These are phyloP conservation scores for Tetramorium parvispinum DNA, from an alignment of 1,140 invertebrate genomes.

Conservation along the genomic window DNA sequence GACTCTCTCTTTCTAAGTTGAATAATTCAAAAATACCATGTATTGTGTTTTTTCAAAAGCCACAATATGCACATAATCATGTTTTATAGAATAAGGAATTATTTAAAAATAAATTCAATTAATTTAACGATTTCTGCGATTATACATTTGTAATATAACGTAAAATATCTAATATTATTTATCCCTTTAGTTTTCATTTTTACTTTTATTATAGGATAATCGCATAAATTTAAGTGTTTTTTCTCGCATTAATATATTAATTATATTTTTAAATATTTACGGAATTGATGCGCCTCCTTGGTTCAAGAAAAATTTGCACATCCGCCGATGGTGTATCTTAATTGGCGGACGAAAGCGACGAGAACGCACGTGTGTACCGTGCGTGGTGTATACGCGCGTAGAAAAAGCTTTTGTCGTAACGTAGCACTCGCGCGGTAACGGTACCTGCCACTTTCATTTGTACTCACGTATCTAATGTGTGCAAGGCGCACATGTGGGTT, in stretches of 20 bases:
- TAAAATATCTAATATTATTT: background rate
- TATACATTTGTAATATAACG: background rate
- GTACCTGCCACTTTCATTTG: constrained; percentile 77
- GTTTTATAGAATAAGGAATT: background rate
- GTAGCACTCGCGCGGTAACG: constrained; percentile 67
- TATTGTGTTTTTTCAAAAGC: background rate
- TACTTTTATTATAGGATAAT: background rate
- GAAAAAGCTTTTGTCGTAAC: constrained; percentile 69
- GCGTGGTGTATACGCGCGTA: background rate
- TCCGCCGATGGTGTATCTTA: background rate
- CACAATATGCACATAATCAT: background rate
- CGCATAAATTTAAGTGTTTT: background rate
- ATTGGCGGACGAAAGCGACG: constrained; percentile 47
- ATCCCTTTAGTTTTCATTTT: background rate
- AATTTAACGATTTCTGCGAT: background rate
- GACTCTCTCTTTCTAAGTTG: background rate
- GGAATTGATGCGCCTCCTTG: background rate
- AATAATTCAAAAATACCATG: background rate
- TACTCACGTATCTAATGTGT: constrained; percentile 73
- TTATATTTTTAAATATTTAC: background rate
- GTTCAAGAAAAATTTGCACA: background rate
- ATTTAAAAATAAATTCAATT: background rate
- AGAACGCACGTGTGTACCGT: constrained; percentile 23
- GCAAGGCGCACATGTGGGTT: constrained; percentile 72
- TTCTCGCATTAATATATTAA: background rate